These are phyloP conservation scores for Punctoribates punctum DNA, from an alignment of 2,888 invertebrate genomes.

Conservation along the genomic window DNA sequence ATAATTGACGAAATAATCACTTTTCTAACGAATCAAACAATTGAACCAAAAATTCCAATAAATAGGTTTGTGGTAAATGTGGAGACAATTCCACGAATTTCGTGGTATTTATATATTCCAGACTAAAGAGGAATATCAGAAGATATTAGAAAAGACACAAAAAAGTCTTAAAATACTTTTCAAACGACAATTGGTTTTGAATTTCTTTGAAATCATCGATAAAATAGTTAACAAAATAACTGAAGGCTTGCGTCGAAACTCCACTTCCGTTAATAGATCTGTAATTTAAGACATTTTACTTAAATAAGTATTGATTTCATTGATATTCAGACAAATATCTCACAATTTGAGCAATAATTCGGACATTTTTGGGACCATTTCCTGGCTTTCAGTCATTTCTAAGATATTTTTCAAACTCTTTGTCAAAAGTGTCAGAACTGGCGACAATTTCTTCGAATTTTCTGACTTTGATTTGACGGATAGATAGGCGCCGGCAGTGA, in stretches of 20 bases:
- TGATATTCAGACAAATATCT: background rate
- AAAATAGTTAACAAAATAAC: background rate
- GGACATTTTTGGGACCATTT: background rate
- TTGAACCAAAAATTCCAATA: no score
- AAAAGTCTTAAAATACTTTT: no score
- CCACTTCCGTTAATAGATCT: background rate
- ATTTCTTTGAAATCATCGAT: background rate
- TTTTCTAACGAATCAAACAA: conserved; percentile 21
- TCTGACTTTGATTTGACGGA: background rate
- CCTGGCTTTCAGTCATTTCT: background rate
- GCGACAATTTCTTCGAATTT: background rate
- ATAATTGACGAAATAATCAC: background rate
- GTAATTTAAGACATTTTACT: background rate
- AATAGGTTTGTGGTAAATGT: no score
- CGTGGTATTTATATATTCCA: no score
- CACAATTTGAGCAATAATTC: conserved; percentile 4
- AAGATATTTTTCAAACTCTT: conserved; percentile 1
- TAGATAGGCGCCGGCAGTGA: background rate
- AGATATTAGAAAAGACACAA: no score
- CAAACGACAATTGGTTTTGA: background rate
- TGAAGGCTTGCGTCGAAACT: background rate
- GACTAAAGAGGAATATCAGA: no score
- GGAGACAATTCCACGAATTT: no score
- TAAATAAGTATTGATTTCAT: background rate
- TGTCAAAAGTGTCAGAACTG: background rate